Percentiles rank a stretch among this genome's conserved stretches.
These are phyloP conservation scores for Sinelater perroti DNA, from an alignment of 2,888 invertebrate genomes.

Conservation along the genomic window DNA sequence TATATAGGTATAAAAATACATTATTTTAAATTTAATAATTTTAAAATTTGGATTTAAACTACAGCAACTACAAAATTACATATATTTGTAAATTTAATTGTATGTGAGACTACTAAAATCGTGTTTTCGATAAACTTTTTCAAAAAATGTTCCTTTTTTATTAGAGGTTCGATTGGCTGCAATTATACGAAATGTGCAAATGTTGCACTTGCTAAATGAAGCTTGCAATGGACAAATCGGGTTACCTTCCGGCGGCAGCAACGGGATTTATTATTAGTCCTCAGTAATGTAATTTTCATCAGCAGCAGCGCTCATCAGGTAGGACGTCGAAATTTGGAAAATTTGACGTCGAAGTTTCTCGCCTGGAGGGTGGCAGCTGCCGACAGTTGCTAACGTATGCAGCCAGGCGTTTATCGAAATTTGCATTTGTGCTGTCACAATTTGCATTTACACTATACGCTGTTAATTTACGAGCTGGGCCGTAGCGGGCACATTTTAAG, in stretches of 20 bases:
- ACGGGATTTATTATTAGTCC: constrained; percentile 11
- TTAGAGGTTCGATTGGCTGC: too few relatives aligned
- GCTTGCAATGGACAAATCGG: constrained; percentile 11
- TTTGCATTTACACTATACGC: constrained; percentile 1
- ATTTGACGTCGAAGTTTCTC: neutral
- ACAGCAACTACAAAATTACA: too few relatives aligned
- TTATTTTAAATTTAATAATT: too few relatives aligned
- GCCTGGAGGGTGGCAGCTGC: constrained; percentile 1
- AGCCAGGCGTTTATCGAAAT: constrained; percentile 7
- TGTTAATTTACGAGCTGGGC: neutral
- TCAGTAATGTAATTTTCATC: constrained; percentile 11
- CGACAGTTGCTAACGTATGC: too few relatives aligned
- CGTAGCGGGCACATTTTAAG: neutral
- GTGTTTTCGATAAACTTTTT: too few relatives aligned
- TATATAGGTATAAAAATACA: too few relatives aligned
- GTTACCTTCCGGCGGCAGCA: neutral
- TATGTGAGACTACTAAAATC: too few relatives aligned
- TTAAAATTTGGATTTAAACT: too few relatives aligned
- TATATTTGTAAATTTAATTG: too few relatives aligned
- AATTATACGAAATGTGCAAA: too few relatives aligned
- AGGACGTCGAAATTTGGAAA: neutral
- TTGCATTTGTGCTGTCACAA: constrained; percentile 6
- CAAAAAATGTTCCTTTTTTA: too few relatives aligned
- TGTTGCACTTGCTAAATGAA: too few relatives aligned
- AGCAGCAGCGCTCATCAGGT: constrained; percentile 7